Evolutionary conservation across 2,797 vertebrate species (phyloP).

Genomic region (Synaphobranchus kaupii): DNA sequence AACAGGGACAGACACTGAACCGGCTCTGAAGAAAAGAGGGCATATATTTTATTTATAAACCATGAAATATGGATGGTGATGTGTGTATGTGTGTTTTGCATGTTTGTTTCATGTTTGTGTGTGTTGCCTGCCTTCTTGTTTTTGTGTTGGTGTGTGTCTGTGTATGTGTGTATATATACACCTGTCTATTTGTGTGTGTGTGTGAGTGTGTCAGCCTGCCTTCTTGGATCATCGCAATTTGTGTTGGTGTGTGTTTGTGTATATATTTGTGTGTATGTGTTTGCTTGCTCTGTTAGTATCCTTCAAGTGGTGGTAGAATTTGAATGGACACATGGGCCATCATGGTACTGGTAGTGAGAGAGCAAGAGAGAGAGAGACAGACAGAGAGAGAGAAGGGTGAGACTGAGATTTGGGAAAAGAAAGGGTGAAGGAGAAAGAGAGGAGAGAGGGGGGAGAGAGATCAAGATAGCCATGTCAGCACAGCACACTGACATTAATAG

Average conservation of each 20-base stretch:
- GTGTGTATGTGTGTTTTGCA: background rate
- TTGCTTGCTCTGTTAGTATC: background rate
- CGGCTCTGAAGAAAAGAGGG: background rate
- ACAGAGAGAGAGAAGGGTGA: background rate
- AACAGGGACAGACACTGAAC: background rate
- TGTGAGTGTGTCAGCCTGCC: background rate
- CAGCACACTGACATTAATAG: slow-evolving; percentile 34
- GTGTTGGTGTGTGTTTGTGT: background rate
- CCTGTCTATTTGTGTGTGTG: background rate
- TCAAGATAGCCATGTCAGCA: slow-evolving; percentile 20
- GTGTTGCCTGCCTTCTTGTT: background rate
- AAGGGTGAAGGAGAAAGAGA: background rate
- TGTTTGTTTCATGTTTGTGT: background rate
- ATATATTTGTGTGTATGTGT: background rate
- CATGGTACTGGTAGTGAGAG: background rate
- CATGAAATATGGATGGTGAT: background rate
- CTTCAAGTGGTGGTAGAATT: background rate
- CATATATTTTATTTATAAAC: slow-evolving; percentile 10
- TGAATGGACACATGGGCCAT: background rate
- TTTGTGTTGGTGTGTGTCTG: background rate
- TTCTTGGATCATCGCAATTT: no score
- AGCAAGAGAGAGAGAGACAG: slow-evolving; percentile 14
- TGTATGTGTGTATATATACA: background rate
- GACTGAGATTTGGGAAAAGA: background rate
- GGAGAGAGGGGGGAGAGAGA: background rate